Evolutionary conservation across 2,113 vertebrate species (phyloP).

Genomic region (Amphiprion percula): DNA sequence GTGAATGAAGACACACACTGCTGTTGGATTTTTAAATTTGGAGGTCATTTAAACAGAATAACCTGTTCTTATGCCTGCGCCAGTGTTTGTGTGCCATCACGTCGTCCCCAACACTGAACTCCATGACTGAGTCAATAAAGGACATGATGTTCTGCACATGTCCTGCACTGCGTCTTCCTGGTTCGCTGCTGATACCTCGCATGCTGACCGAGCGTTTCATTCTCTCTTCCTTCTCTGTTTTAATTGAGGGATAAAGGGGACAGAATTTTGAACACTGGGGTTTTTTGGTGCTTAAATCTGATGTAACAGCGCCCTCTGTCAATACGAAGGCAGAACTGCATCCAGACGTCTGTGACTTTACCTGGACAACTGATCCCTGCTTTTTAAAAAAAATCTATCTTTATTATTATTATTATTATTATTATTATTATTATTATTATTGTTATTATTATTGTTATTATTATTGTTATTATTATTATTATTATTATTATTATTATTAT

Average conservation of each 20-base stretch:
- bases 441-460: too few relatives aligned
- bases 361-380: neutral
- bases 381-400: neutral
- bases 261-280: neutral
- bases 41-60: slow-evolving; percentile 42
- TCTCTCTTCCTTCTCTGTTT: slow-evolving; percentile 34
- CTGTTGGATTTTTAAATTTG: slow-evolving; percentile 35
- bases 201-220: slow-evolving; percentile 29
- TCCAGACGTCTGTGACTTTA: neutral
- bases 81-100: slow-evolving; percentile 7
- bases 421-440: too few relatives aligned
- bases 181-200: slow-evolving; percentile 19
- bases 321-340: slow-evolving; percentile 45
- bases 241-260: slow-evolving; percentile 6
- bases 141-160: slow-evolving; percentile 32
- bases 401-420: too few relatives aligned
- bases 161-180: slow-evolving; percentile 12
- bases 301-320: slow-evolving; percentile 70
- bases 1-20: slow-evolving; percentile 21
- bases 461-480: too few relatives aligned
- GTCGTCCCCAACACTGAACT: slow-evolving; percentile 24
- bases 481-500: too few relatives aligned
- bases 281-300: slow-evolving; percentile 38
- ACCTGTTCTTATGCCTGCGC: slow-evolving; percentile 15
- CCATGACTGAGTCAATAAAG: slow-evolving; percentile 39